Conservation (phyloP, 2,797 vertebrate species). For the Dipus sagitta region DNA sequence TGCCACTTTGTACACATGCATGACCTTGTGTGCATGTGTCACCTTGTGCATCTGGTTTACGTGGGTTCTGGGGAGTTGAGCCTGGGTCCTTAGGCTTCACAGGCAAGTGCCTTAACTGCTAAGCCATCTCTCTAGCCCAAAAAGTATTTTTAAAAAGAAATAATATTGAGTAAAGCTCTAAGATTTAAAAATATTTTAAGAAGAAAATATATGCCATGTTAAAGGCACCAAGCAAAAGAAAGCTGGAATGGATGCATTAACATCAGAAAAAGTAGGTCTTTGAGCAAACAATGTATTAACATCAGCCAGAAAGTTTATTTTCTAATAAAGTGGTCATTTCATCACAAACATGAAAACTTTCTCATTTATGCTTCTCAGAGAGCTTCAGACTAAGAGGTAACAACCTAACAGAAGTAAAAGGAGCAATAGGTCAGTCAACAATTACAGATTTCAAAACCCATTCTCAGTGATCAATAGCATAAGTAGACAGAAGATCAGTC, state of each 20-base stretch:
- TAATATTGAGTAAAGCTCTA: not conserved
- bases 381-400: not conserved
- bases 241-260: not conserved
- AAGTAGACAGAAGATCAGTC: not conserved
- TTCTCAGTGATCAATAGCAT: not conserved
- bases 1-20: too few species aligned
- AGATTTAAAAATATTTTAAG: not conserved
- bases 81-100: too few species aligned
- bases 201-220: not conserved
- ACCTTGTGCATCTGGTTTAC: too few species aligned
- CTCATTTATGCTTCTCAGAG: not conserved
- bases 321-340: not conserved
- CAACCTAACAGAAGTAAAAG: not conserved
- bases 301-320: not conserved
- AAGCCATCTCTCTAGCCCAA: too few species aligned
- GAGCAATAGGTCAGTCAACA: not conserved
- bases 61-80: too few species aligned
- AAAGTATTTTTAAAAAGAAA: too few species aligned
- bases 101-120: too few species aligned
- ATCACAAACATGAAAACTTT: not conserved
- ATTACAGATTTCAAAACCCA: not conserved
- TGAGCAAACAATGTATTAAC: not conserved
- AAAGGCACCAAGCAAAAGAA: slow-evolving; percentile 21
- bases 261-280: not conserved
- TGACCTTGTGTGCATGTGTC: too few species aligned